phyloP scores from a whole-genome alignment of 2,113 vertebrate genomes.

The Carollia perspicillata region DNA sequence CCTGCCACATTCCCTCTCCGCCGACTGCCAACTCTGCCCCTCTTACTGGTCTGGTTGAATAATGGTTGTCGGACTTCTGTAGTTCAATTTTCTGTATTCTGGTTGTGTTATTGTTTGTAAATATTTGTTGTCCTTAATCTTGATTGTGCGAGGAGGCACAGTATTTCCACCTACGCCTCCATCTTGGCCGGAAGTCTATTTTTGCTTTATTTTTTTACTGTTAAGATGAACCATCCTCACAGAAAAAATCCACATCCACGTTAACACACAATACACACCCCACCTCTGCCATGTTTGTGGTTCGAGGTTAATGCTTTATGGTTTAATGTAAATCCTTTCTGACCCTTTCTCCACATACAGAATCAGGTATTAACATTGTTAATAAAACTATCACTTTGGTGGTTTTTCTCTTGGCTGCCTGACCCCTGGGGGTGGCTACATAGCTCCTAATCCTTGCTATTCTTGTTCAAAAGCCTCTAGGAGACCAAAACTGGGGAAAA shows the following conservation, averaged over 20 bases:
- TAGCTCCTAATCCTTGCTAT: not conserved
- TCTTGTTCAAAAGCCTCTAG: not conserved
- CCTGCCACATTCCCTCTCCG: no score
- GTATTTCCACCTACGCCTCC: no score
- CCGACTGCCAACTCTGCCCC: no score
- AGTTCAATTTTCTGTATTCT: no score
- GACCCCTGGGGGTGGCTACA: not conserved
- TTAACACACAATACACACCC: not conserved
- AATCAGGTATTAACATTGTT: not conserved
- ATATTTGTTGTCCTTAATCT: no score
- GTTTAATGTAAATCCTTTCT: not conserved
- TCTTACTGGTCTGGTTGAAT: no score
- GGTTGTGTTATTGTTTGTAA: no score
- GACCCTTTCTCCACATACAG: not conserved
- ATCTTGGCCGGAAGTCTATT: no score
- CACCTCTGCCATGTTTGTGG: not conserved
- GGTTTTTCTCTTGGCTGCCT: not conserved
- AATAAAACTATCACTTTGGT: not conserved
- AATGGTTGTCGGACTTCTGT: no score
- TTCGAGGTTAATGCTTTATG: not conserved
- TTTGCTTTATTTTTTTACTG: no score
- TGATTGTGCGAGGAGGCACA: no score
- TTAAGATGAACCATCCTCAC: constrained; percentile 13
- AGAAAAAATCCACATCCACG: not conserved
- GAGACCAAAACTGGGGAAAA: not conserved